These are phyloP conservation scores for Scopus umbretta DNA, from an alignment of 2,113 vertebrate genomes.

Conservation along the genomic window DNA sequence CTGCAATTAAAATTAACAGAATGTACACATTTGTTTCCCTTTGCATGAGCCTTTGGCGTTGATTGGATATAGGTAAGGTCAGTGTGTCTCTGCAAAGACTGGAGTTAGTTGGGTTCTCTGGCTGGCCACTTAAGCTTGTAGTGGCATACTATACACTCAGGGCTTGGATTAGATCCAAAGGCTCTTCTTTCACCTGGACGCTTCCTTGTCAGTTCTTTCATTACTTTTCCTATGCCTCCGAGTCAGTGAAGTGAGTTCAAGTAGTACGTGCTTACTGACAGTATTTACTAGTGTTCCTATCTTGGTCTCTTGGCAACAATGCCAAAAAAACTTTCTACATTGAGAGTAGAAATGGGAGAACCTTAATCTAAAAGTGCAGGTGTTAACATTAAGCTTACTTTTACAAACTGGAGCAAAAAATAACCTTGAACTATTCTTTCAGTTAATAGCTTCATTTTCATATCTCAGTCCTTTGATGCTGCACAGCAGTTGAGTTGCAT, in stretches of 20 bases:
- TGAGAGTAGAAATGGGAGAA: background rate
- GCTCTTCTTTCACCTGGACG: background rate
- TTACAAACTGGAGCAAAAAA: background rate
- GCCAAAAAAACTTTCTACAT: background rate
- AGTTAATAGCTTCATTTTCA: background rate
- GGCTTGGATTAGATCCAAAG: background rate
- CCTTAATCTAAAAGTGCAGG: background rate
- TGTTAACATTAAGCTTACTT: background rate
- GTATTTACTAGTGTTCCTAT: background rate
- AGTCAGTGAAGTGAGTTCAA: background rate
- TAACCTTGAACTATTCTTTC: background rate
- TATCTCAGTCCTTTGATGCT: background rate
- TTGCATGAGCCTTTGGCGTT: background rate
- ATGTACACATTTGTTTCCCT: fast-evolving
- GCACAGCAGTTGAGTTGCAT: background rate
- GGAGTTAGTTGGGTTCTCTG: background rate
- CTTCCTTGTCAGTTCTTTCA: background rate
- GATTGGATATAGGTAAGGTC: background rate
- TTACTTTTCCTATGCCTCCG: background rate
- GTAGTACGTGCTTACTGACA: background rate
- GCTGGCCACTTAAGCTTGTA: background rate
- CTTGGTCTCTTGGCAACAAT: background rate
- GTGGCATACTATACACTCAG: background rate
- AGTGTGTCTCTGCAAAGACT: background rate
- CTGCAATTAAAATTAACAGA: background rate